Percentiles rank a stretch among this genome's conserved stretches.
Evolutionary conservation across 2,113 vertebrate genomes (phyloP).

Genomic region (Conger conger): DNA sequence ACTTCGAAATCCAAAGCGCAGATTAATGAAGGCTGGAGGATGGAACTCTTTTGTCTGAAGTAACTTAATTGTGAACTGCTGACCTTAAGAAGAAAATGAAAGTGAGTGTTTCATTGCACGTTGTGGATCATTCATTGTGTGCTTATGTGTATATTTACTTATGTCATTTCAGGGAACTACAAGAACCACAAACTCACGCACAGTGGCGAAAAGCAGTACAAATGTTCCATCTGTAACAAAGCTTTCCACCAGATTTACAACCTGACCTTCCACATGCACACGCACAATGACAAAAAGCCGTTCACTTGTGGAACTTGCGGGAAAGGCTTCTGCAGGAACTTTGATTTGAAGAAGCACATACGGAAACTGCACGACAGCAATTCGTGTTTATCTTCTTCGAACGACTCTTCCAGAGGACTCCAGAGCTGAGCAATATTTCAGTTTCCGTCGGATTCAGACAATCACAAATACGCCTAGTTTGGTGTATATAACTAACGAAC

Average conservation of each 20-base stretch:
- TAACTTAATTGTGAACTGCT: slow-evolving; percentile 55
- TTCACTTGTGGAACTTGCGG: slow-evolving; percentile 86
- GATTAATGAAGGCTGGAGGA: slow-evolving; percentile 67
- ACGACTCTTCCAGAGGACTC: slow-evolving; percentile 77
- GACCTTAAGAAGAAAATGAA: slow-evolving; percentile 38
- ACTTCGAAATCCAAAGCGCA: slow-evolving; percentile 66
- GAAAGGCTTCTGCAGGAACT: slow-evolving; percentile 88
- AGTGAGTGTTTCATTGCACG: slow-evolving; percentile 11
- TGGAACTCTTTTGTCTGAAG: slow-evolving; percentile 37
- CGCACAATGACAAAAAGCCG: slow-evolving; percentile 90
- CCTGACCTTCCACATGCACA: slow-evolving; percentile 90
- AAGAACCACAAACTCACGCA: slow-evolving; percentile 90
- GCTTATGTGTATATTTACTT: slow-evolving; percentile 21
- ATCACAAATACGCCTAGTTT: slow-evolving; percentile 14
- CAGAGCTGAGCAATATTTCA: slow-evolving; percentile 71
- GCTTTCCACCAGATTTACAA: slow-evolving; percentile 91
- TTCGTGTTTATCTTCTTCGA: slow-evolving; percentile 61
- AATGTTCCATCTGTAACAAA: slow-evolving; percentile 88
- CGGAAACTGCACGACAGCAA: slow-evolving; percentile 84
- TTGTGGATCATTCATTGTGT: slow-evolving; percentile 5
- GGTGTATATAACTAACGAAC: slow-evolving; percentile 29
- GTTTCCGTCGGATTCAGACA: slow-evolving; percentile 35
- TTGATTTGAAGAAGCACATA: slow-evolving; percentile 91
- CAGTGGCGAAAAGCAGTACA: slow-evolving; percentile 89
- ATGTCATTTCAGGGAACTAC: slow-evolving; percentile 66